These are phyloP conservation scores for Malurus leucopterus DNA, from an alignment of 2,797 vertebrate species.

Conservation along the genomic window DNA sequence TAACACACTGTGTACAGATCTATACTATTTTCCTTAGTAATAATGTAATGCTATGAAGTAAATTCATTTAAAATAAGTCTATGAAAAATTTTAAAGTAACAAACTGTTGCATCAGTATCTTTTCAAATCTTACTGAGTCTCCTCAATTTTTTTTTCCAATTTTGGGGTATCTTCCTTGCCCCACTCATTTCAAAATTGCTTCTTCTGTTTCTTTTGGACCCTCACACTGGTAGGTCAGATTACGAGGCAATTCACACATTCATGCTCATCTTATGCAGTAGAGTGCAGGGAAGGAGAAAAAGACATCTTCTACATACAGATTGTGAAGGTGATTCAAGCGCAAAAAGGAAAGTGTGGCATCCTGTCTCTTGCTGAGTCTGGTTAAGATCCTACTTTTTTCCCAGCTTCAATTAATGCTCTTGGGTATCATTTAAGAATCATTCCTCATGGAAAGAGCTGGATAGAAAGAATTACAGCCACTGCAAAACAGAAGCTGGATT, in stretches of 20 bases:
- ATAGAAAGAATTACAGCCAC: background rate
- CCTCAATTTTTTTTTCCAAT: fast-evolving
- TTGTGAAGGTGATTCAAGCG: background rate
- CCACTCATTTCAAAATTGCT: background rate
- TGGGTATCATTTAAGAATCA: background rate
- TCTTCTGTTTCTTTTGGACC: background rate
- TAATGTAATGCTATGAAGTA: background rate
- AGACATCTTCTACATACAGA: background rate
- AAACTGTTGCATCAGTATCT: background rate
- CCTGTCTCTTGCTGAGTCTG: background rate
- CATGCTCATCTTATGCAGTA: background rate
- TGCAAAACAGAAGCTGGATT: background rate
- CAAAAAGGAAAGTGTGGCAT: background rate
- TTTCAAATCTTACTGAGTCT: background rate
- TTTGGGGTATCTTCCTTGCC: background rate
- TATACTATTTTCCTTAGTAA: background rate
- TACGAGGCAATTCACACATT: background rate
- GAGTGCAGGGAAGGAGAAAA: background rate
- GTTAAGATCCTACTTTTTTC: background rate
- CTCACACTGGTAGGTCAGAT: background rate
- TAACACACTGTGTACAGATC: background rate
- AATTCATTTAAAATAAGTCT: background rate
- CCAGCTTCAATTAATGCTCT: background rate
- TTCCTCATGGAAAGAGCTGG: background rate
- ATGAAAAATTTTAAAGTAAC: background rate